These are phyloP conservation scores for Tribolium castaneum DNA, from an alignment of 1,140 invertebrate species.

Conservation along the genomic window DNA sequence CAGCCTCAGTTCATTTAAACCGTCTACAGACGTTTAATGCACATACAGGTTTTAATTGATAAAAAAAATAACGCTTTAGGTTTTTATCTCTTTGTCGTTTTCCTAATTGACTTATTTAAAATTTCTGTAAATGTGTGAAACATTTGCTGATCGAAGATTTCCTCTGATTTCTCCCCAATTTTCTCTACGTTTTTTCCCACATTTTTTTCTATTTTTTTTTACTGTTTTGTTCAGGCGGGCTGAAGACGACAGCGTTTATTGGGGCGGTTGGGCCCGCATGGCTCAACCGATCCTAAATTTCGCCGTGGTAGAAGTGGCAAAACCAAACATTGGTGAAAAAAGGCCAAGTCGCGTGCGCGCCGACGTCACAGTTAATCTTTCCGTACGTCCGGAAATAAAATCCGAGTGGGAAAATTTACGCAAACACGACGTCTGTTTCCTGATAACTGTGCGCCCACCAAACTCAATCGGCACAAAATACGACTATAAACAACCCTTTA, in stretches of 20 bases:
- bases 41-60: too few species aligned
- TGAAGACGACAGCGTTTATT: conserved; percentile 89
- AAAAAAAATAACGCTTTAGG: too few species aligned
- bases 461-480: conserved; percentile 87
- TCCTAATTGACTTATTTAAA: too few species aligned
- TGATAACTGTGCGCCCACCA: conserved; percentile 90
- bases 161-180: too few species aligned
- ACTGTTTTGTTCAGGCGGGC: conserved; percentile 72
- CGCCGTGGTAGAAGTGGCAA: conserved; percentile 94
- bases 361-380: conserved; percentile 93
- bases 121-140: too few species aligned
- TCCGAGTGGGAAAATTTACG: conserved; percentile 96
- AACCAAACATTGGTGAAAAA: conserved; percentile 92
- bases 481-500: conserved; percentile 84
- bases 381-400: conserved; percentile 90
- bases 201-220: neutral
- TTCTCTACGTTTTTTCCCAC: neutral
- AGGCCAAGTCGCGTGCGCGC: conserved; percentile 94
- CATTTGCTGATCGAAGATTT: too few species aligned
- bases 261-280: conserved; percentile 99
- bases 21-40: too few species aligned
- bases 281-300: conserved; percentile 94
- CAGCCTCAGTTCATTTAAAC: too few species aligned
- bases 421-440: conserved; percentile 98
- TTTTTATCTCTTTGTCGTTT: too few species aligned